Conservation (phyloP, 2,113 vertebrate genomes). For the Thamnaconus septentrionalis region DNA sequence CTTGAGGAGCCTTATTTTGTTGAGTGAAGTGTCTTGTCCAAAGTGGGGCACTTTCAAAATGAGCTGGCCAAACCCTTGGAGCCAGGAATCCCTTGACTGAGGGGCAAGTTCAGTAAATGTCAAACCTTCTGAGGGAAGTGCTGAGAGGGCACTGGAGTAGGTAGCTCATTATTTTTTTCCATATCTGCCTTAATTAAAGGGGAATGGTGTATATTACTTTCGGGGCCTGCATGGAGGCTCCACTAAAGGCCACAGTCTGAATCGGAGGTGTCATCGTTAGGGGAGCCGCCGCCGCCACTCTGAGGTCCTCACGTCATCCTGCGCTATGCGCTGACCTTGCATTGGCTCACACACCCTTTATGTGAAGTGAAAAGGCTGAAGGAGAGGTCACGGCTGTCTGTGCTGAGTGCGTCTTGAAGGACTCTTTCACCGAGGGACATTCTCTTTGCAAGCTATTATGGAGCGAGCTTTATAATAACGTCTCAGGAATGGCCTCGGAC, state of each 20-base stretch:
- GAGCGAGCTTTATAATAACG: too few species aligned
- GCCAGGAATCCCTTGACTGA: background rate
- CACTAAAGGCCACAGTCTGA: conserved; percentile 26
- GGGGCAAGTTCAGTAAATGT: conserved; percentile 51
- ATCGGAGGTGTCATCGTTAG: conserved; percentile 18
- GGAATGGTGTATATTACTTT: conserved; percentile 21
- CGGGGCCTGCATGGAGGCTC: conserved; percentile 1
- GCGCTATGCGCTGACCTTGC: background rate
- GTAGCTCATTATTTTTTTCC: conserved; percentile 49
- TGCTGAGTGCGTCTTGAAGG: background rate
- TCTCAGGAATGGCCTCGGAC: background rate
- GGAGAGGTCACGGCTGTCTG: background rate
- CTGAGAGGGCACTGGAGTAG: conserved; percentile 41
- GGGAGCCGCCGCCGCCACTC: conserved; percentile 9
- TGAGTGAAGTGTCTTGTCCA: background rate
- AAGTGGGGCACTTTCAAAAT: conserved; percentile 13
- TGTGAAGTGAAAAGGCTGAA: background rate
- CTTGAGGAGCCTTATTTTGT: background rate
- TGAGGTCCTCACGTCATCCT: background rate
- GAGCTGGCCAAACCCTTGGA: background rate
- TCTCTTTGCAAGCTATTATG: too few species aligned
- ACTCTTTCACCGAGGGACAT: too few species aligned
- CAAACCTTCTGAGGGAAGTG: conserved; percentile 51
- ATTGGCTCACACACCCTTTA: background rate
- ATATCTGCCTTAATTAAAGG: conserved; percentile 46